These are phyloP conservation scores for Drosophila tristis DNA, from an alignment of 1,140 invertebrate genomes.

Conservation along the genomic window DNA sequence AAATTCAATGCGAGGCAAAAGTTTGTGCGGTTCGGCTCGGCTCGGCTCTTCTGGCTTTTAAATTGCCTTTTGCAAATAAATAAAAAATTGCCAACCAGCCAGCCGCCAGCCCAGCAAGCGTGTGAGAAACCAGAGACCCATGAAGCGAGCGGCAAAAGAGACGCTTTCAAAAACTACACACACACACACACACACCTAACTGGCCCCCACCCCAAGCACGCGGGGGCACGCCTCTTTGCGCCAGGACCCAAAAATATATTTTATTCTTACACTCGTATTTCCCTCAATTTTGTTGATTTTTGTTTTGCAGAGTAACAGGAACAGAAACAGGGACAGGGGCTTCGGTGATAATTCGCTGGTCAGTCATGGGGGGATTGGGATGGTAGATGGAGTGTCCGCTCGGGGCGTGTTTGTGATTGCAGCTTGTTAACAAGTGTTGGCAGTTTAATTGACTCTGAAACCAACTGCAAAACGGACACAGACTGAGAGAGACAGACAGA, in stretches of 20 bases:
- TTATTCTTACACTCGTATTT: conserved; percentile 24
- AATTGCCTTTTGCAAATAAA: conserved; percentile 81
- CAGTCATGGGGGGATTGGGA: conserved; percentile 11
- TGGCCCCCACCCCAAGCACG: conserved; percentile 20
- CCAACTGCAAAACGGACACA: neutral
- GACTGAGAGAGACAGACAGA: neutral
- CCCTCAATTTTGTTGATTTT: conserved; percentile 33
- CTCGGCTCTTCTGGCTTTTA: conserved; percentile 40
- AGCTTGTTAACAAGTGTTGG: conserved; percentile 84
- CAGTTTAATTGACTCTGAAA: conserved; percentile 80
- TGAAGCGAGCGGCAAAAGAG: conserved; percentile 6
- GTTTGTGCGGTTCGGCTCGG: conserved; percentile 12
- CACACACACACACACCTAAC: conserved; percentile 38
- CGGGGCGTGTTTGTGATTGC: conserved; percentile 82
- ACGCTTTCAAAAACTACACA: conserved; percentile 56
- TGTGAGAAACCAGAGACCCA: conserved; percentile 31
- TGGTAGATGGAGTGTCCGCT: conserved; percentile 37
- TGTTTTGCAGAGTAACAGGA: conserved; percentile 12
- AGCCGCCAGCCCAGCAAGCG: conserved; percentile 32
- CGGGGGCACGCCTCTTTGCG: conserved; percentile 49
- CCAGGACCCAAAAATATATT: conserved; percentile 43
- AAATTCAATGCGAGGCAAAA: conserved; percentile 79
- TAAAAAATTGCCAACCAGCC: conserved; percentile 49
- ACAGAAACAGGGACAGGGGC: neutral
- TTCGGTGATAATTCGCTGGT: conserved; percentile 65